These are phyloP conservation scores for Ceratotherium simum DNA, from an alignment of 2,113 vertebrate genomes.

Conservation along the genomic window DNA sequence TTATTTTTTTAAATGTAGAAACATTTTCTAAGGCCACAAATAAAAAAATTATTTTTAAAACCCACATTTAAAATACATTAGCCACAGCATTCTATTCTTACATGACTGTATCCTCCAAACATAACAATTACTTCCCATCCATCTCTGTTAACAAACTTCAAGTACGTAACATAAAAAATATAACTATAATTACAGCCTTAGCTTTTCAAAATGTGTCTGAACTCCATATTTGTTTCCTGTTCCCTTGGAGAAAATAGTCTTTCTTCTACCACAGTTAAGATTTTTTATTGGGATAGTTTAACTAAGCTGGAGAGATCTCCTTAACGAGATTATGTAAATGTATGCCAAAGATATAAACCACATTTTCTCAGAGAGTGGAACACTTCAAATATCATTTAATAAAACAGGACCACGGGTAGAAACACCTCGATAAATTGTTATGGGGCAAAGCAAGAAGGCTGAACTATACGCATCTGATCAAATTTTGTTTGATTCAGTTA, in stretches of 20 bases:
- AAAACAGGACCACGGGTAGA: constrained; percentile 75
- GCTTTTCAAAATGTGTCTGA: constrained; percentile 59
- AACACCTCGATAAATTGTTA: constrained; percentile 76
- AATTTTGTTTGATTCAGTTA: constrained; percentile 79
- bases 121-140: constrained; percentile 62
- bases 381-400: constrained; percentile 83
- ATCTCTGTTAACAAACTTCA: constrained; percentile 76
- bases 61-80: constrained; percentile 77
- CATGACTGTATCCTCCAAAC: constrained; percentile 63
- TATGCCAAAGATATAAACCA: constrained; percentile 80
- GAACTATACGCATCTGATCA: constrained; percentile 73
- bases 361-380: constrained; percentile 79
- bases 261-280: constrained; percentile 71
- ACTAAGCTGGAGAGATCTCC: constrained; percentile 77
- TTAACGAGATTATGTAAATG: constrained; percentile 84
- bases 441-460: constrained; percentile 72
- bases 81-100: constrained; percentile 59
- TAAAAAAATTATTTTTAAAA: constrained; percentile 76
- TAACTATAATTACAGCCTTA: constrained; percentile 53
- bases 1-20: constrained; percentile 47
- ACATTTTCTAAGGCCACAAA: constrained; percentile 70
- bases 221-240: constrained; percentile 58
- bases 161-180: constrained; percentile 64
- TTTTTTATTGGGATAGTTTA: constrained; percentile 76
- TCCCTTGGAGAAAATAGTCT: constrained; percentile 70